Percentiles rank a stretch among this genome's conserved stretches.
Evolutionary conservation across 2,888 invertebrate genomes (phyloP).

Genomic region (Stenoptilia bipunctidactyla): DNA sequence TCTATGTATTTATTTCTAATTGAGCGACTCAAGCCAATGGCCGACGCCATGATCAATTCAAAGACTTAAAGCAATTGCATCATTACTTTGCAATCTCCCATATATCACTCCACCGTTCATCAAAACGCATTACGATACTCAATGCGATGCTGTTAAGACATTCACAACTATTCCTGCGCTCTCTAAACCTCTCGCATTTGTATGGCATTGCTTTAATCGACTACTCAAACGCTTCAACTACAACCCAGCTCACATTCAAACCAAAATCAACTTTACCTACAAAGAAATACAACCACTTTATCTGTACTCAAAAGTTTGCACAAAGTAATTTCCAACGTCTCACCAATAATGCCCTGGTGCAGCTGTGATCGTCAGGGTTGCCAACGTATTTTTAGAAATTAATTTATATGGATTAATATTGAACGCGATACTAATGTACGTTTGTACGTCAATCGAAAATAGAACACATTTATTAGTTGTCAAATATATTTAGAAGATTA

Average conservation of each 20-base stretch:
- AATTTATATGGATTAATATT: slow-evolving; percentile 52
- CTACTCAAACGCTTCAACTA: background rate
- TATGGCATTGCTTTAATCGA: background rate
- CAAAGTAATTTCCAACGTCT: slow-evolving; percentile 24
- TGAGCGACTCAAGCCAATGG: too few species aligned
- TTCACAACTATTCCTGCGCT: too few species aligned
- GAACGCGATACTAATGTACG: slow-evolving; percentile 32
- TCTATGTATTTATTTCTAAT: too few species aligned
- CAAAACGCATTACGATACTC: too few species aligned
- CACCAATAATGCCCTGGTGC: slow-evolving; percentile 19
- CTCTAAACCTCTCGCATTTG: too few species aligned
- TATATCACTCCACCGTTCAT: too few species aligned
- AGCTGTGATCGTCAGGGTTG: slow-evolving; percentile 60
- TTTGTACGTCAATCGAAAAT: slow-evolving; percentile 41
- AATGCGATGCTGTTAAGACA: too few species aligned
- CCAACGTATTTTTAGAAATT: slow-evolving; percentile 56
- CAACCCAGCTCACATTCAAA: too few species aligned
- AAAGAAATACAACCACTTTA: background rate
- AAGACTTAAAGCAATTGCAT: too few species aligned
- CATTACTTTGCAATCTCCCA: too few species aligned
- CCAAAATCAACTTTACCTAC: background rate
- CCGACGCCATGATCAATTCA: too few species aligned
- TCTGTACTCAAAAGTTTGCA: slow-evolving; percentile 17
- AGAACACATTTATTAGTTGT: slow-evolving; percentile 19
- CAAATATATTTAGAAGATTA: too few species aligned